phyloP scores from a whole-genome alignment of 1,140 invertebrate species.

The Anagrus nilaparvatae region DNA sequence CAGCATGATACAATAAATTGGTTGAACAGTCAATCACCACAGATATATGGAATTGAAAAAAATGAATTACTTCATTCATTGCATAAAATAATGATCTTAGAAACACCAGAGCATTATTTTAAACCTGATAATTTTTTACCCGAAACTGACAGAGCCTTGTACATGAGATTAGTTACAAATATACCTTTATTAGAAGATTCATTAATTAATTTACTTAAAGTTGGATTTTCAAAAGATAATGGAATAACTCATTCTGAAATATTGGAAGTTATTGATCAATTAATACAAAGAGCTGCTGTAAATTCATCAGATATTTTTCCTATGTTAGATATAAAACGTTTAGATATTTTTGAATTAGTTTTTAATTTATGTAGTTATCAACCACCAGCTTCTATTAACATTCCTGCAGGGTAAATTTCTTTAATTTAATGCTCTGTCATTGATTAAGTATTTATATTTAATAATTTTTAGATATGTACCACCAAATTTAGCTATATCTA shows the following conservation, averaged over 20 bases:
- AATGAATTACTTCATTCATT: constrained; percentile 69
- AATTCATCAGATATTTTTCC: constrained; percentile 56
- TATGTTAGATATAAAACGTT: constrained; percentile 64
- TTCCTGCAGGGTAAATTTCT: constrained; percentile 59
- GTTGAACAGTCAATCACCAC: constrained; percentile 71
- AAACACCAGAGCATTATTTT: constrained; percentile 76
- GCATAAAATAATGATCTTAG: constrained; percentile 80
- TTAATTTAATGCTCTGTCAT: constrained; percentile 5
- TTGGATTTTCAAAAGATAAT: constrained; percentile 78
- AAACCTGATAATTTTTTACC: constrained; percentile 91
- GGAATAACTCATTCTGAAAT: constrained; percentile 70
- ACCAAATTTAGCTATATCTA: constrained; percentile 81
- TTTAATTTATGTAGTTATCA: constrained; percentile 86
- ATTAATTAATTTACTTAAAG: constrained; percentile 66
- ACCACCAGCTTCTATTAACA: constrained; percentile 83
- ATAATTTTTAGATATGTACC: constrained; percentile 58
- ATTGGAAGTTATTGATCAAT: constrained; percentile 73
- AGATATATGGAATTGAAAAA: constrained; percentile 60
- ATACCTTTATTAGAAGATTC: constrained; percentile 79
- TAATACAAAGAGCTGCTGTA: constrained; percentile 73
- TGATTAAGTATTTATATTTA: constrained; percentile 13
- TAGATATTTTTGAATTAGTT: constrained; percentile 80
- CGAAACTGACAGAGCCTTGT: constrained; percentile 69
- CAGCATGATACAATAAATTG: constrained; percentile 75
- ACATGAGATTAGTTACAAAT: constrained; percentile 76